Evolutionary conservation across 2,888 invertebrate genomes (phyloP), one percentile per base, ranked within the genome.

Genomic region (Anoplius nigerrimus): DNA sequence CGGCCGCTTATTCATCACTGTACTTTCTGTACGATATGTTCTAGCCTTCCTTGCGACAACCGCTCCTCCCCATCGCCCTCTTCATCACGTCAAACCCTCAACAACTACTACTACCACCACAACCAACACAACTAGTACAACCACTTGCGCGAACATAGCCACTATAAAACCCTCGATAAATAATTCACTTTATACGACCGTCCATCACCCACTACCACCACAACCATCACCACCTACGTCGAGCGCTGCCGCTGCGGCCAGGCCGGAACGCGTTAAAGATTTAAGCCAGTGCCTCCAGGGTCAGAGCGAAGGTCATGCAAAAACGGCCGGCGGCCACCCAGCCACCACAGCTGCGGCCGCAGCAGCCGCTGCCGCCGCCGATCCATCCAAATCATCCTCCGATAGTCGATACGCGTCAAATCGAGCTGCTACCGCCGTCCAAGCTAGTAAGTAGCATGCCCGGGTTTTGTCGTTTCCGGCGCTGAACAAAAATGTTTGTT

Each of bases 21-120:
- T 82, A 82, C 82, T 78, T 78, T 78, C 59, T 79, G 69, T 78
- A 78, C 76, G 71, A 78, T 87, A 83, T 88, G 87, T 92, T 93
- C 91, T 93, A 93, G 93, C 93, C 90, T 93, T 92, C 92, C 91
- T 93, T 91, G 92, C 92, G 91, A 93, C 93, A 90, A 92, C 92
- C 91, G 92, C 92, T 91, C 92, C 92, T 91, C 92, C 92, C 92
- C 92, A 88, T 87, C 88, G 88, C 83, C 88, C 88, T 85, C 84
- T 86, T 86, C 87, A 88, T 86, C 87, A 87, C 76, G 84, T 82
- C 78, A 86, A 85, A 86, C 83, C 84, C 84, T 80, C 80, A 72
- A 77, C 76, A 67, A 65, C 75, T 71, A 71, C 71, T 69, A 80
- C 70, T 68, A 70, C 74, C 73, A 62, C 68, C 69, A 71, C 72